Conservation (phyloP, 2,888 invertebrate species). For the Hedychridium roseum region DNA sequence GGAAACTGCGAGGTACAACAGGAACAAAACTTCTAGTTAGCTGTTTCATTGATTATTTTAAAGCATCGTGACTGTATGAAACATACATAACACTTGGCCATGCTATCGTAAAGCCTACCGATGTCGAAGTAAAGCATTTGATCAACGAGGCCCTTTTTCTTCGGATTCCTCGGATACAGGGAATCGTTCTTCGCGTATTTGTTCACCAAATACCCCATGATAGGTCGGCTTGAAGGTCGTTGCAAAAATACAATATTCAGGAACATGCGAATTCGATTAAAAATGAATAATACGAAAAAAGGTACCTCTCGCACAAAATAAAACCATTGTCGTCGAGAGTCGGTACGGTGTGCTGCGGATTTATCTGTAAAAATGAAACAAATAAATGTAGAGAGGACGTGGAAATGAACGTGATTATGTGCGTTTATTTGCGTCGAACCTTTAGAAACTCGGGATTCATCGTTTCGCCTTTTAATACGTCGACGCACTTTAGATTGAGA, state of each 20-base stretch:
- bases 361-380: conserved; percentile 67
- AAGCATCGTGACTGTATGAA: not conserved
- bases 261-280: not conserved
- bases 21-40: not conserved
- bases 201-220: conserved; percentile 80
- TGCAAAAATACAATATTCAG: not conserved
- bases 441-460: conserved; percentile 73
- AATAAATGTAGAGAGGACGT: not conserved
- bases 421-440: no score
- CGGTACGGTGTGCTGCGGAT: conserved; percentile 86
- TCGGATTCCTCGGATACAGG: conserved; percentile 79
- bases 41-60: not conserved
- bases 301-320: conserved; percentile 77
- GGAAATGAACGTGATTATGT: not conserved
- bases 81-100: conserved; percentile 78
- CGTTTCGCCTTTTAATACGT: conserved; percentile 71
- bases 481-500: conserved; percentile 71
- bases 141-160: conserved; percentile 79
- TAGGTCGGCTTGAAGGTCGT: conserved; percentile 71
- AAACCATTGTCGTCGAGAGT: conserved; percentile 86
- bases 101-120: conserved; percentile 76
- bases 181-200: conserved; percentile 81
- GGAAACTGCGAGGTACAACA: conserved; percentile 66
- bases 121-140: conserved; percentile 83
- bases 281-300: not conserved